Conservation (phyloP, 2,888 invertebrate genomes). For the Adelphocoris suturalis region DNA sequence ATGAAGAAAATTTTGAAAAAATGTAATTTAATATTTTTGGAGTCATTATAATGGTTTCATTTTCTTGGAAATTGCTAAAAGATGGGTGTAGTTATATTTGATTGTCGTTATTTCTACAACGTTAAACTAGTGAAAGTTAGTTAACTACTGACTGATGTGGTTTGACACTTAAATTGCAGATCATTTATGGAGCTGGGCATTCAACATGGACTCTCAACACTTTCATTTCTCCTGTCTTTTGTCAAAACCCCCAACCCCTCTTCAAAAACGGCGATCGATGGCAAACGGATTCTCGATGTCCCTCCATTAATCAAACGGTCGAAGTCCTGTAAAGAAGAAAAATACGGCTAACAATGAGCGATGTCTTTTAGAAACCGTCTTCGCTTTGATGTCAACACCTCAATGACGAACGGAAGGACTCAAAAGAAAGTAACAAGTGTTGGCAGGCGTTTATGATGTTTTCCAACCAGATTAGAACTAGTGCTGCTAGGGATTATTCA, state of each 20-base stretch:
- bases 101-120: too few relatives aligned
- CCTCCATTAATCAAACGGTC: constrained; percentile 14
- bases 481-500: too few relatives aligned
- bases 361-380: neutral
- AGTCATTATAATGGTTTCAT: too few relatives aligned
- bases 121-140: too few relatives aligned
- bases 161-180: neutral
- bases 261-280: neutral
- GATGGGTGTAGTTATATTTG: too few relatives aligned
- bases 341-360: neutral
- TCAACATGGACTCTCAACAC: too few relatives aligned
- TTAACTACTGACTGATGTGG: neutral
- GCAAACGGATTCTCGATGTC: neutral
- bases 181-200: neutral
- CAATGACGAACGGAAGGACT: neutral
- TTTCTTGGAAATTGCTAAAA: too few relatives aligned
- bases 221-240: neutral
- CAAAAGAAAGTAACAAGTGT: neutral
- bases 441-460: neutral
- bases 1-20: too few relatives aligned
- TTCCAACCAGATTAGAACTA: neutral
- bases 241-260: neutral
- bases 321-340: neutral
- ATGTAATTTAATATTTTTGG: too few relatives aligned
- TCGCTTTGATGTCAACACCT: too few relatives aligned